Evolutionary conservation across 2,888 invertebrate species (phyloP).

Genomic region (Xanthorhoe designata): DNA sequence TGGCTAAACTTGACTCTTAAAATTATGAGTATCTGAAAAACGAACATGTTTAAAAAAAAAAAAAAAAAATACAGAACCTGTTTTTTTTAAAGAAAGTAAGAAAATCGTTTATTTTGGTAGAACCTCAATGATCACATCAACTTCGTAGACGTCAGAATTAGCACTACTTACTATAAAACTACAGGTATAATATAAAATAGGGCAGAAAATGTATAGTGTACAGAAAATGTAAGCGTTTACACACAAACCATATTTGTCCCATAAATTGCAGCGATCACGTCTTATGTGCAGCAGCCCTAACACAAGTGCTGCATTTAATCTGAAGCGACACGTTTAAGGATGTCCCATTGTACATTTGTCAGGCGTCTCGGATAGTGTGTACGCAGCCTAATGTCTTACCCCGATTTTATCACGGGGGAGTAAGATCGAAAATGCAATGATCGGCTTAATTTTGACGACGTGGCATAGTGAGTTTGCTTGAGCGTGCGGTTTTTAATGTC

Average conservation of each 20-base stretch:
- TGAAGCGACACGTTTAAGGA: constrained; percentile 61
- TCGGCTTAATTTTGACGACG: constrained; percentile 22
- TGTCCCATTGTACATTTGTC: constrained; percentile 61
- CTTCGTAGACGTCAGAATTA: too few species aligned
- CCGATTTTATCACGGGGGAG: constrained; percentile 13
- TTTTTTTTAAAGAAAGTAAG: too few species aligned
- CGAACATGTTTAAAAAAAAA: too few species aligned
- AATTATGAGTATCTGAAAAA: too few species aligned
- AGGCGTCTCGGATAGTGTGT: constrained; percentile 39
- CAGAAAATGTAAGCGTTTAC: background rate
- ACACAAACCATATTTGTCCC: constrained; percentile 1
- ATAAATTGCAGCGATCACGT: constrained; percentile 9
- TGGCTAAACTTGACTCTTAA: too few species aligned
- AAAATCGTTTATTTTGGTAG: too few species aligned
- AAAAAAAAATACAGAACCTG: too few species aligned
- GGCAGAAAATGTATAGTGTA: background rate
- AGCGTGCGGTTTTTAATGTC: constrained; percentile 33
- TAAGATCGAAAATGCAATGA: constrained; percentile 19
- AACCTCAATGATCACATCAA: too few species aligned
- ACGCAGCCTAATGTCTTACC: constrained; percentile 19
- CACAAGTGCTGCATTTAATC: constrained; percentile 53
- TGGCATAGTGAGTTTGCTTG: background rate
- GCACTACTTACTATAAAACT: background rate
- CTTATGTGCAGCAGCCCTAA: constrained; percentile 35
- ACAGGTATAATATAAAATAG: background rate